Percentiles rank a stretch among this genome's conserved stretches.
Conservation (phyloP, 2,113 vertebrate genomes). For the Calyptommatus sinebrachiatus region DNA sequence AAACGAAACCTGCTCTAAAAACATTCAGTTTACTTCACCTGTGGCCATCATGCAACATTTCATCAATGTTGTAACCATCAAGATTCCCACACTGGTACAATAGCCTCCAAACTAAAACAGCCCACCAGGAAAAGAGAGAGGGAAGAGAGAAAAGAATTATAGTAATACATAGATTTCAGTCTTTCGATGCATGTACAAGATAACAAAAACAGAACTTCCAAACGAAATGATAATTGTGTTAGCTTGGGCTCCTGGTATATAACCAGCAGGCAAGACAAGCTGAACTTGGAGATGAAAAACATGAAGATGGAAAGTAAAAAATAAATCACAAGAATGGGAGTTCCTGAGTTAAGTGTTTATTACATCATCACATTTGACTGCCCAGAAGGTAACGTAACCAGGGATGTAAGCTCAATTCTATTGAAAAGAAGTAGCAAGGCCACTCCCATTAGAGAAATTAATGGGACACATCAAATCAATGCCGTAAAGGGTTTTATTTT, state of each 20-base stretch:
- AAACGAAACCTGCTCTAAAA: constrained; percentile 61
- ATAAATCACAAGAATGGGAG: constrained; percentile 64
- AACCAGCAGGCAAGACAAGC: constrained; percentile 63
- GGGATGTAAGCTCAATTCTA: not conserved
- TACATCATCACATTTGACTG: constrained; percentile 68
- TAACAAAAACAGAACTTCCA: constrained; percentile 56
- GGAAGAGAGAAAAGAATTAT: constrained; percentile 50
- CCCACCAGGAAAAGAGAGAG: constrained; percentile 50
- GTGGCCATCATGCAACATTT: constrained; percentile 62
- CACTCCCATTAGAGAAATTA: constrained; percentile 11
- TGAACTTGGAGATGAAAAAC: constrained; percentile 60
- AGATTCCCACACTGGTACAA: constrained; percentile 62
- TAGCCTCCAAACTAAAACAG: constrained; percentile 75
- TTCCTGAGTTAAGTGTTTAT: constrained; percentile 64
- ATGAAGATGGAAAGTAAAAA: constrained; percentile 64
- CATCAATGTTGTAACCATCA: constrained; percentile 60
- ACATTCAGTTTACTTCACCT: constrained; percentile 65
- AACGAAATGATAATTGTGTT: constrained; percentile 62
- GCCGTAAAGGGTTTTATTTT: not conserved
- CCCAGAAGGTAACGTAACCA: constrained; percentile 26
- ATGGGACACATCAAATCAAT: not conserved
- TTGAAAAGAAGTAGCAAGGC: not conserved
- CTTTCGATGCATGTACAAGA: constrained; percentile 75
- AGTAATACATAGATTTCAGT: constrained; percentile 72
- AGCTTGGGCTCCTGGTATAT: constrained; percentile 60